Conservation (phyloP, 2,888 invertebrate genomes). For the Conchocele bisecta region DNA sequence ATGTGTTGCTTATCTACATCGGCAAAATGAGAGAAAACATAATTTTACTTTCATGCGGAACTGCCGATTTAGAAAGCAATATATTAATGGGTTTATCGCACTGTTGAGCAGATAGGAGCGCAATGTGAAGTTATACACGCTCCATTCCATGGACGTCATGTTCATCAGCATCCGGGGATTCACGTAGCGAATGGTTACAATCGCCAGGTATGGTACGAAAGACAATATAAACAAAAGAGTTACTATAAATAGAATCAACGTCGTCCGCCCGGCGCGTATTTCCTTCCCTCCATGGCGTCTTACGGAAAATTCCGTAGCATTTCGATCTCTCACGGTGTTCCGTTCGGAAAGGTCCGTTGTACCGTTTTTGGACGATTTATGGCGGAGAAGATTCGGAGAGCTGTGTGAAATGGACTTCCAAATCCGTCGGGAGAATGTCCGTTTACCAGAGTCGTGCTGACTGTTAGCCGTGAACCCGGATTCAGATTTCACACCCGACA, state of each 20-base stretch:
- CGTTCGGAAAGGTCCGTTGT: constrained; percentile 40
- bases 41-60: constrained; percentile 48
- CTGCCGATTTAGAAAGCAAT: constrained; percentile 59
- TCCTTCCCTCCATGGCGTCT: constrained; percentile 55
- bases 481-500: too few relatives aligned
- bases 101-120: constrained; percentile 63
- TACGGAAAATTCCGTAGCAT: constrained; percentile 43
- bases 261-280: constrained; percentile 58
- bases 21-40: too few relatives aligned
- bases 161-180: constrained; percentile 30
- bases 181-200: constrained; percentile 57
- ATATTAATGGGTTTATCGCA: constrained; percentile 66
- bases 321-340: constrained; percentile 17
- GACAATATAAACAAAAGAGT: constrained; percentile 63
- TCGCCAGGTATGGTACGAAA: constrained; percentile 65
- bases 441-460: neutral
- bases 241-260: constrained; percentile 65
- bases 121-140: constrained; percentile 58
- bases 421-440: constrained; percentile 31
- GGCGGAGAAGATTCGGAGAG: constrained; percentile 34
- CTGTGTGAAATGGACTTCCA: constrained; percentile 34
- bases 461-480: too few relatives aligned
- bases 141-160: constrained; percentile 42
- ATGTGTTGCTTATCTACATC: too few relatives aligned
- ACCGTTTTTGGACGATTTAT: too few relatives aligned